phyloP scores from a whole-genome alignment of 2,113 vertebrate species.

The Paracanthobrama guichenoti region DNA sequence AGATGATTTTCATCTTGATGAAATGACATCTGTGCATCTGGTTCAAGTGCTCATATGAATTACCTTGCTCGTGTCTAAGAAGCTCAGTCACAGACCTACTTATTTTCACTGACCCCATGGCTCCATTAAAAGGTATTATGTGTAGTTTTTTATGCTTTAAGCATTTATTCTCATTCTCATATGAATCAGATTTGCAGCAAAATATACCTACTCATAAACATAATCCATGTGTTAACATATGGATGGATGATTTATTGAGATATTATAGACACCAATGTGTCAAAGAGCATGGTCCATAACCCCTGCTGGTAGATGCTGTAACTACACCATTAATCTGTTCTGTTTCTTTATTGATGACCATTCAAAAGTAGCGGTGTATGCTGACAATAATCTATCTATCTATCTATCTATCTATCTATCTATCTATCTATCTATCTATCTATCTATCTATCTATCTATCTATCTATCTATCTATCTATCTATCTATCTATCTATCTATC shows the following conservation, averaged over 20 bases:
- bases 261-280: background rate
- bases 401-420: no score
- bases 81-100: constrained; percentile 27
- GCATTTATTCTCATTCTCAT: background rate
- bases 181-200: background rate
- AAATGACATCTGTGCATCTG: constrained; percentile 3
- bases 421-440: no score
- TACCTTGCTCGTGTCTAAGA: constrained; percentile 2
- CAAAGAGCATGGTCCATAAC: background rate
- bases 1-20: background rate
- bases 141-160: background rate
- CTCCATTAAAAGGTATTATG: background rate
- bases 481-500: no score
- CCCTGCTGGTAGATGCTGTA: background rate
- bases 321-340: background rate
- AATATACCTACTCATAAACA: background rate
- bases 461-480: no score
- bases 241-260: background rate
- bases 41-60: background rate
- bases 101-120: constrained; percentile 11
- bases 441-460: no score
- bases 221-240: background rate
- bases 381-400: no score
- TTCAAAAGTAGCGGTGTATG: no score
- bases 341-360: no score